A percentile compares a stretch with the other conserved stretches of the same genome.
These are phyloP conservation scores for Nettapus auritus DNA, from an alignment of 2,113 vertebrate species.

Conservation along the genomic window DNA sequence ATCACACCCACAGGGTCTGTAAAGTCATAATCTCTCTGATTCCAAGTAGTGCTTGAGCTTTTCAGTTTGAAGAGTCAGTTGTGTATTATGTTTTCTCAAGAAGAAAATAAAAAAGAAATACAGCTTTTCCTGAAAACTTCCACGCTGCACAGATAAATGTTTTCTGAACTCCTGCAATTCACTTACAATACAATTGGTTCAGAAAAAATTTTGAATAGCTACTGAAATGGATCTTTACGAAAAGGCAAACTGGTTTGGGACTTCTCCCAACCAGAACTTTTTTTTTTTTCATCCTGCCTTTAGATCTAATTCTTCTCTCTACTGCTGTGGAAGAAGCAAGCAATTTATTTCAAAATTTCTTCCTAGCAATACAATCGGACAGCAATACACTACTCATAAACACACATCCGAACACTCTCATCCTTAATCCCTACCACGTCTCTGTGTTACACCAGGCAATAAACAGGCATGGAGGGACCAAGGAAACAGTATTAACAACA, in stretches of 20 bases:
- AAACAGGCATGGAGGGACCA: background rate
- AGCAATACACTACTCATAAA: background rate
- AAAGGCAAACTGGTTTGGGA: background rate
- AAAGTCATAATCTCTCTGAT: background rate
- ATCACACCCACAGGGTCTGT: background rate
- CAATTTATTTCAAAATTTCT: background rate
- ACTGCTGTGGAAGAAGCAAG: background rate
- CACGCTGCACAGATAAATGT: background rate
- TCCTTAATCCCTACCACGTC: background rate
- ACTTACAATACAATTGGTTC: accelerated
- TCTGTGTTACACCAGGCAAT: background rate
- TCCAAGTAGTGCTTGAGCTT: background rate
- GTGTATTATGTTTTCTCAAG: background rate
- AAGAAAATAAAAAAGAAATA: background rate
- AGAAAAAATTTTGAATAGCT: background rate
- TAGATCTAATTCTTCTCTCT: background rate
- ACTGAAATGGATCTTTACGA: background rate
- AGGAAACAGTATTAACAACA: background rate
- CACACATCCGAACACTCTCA: background rate
- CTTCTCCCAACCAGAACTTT: background rate
- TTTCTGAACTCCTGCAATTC: background rate
- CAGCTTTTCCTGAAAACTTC: background rate
- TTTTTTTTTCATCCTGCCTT: background rate
- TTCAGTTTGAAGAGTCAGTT: background rate
- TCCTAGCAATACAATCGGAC: background rate